Base-by-base conservation (phyloP, 2,797 vertebrate species). In the Alectoris magna region DNA sequence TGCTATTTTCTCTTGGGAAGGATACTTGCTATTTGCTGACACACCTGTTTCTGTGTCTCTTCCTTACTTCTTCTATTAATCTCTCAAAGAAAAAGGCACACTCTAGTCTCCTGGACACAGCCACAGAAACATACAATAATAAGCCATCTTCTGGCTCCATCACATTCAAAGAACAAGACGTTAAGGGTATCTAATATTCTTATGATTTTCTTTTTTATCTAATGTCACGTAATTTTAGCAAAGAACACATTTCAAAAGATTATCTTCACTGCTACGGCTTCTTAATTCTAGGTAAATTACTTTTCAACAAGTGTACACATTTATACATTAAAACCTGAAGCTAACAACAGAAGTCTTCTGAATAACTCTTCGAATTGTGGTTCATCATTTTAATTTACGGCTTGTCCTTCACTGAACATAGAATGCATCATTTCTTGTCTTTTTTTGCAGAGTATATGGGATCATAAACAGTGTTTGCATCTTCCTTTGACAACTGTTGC, bases 21-120 rank as follows among this genome's bases (percentile, higher is more conserved):
- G 56, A 91, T 31, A 26, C 43, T 87, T 36, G 19, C 43, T 85
- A 27, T n/a, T 48, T 48, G 76, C 76, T 71, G 88, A 90, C 73
- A 60, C 75, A 72, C 43, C 63, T 73, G 43, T 44, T 92, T 77
- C 74, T 68, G 43, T 63, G 26, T 24, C 68, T 88, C 60, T 78
- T 78, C 46, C 51, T 38, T 78, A 34, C n/a, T 85, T 78, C 59
- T 78, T 43, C 39, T 59, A 4, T 53, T 78, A n/a, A 29, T 80
- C 31, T 83, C 59, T 55, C 79, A 86, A 78, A 72, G 73, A 68
- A 78, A 59, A 22, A 93, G 81, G 71, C 24, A 9, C 29, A 43
- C 36, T 60, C 69, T 56, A 68, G 48, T 60, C 44, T 76, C 39
- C 49, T 56, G 49, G 78, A 77, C 66, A 92, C 10, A 87, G 59